Evolutionary conservation across 2,888 invertebrate genomes (phyloP), one percentile per base, ranked within the genome.

Genomic region (Idaea straminata): DNA sequence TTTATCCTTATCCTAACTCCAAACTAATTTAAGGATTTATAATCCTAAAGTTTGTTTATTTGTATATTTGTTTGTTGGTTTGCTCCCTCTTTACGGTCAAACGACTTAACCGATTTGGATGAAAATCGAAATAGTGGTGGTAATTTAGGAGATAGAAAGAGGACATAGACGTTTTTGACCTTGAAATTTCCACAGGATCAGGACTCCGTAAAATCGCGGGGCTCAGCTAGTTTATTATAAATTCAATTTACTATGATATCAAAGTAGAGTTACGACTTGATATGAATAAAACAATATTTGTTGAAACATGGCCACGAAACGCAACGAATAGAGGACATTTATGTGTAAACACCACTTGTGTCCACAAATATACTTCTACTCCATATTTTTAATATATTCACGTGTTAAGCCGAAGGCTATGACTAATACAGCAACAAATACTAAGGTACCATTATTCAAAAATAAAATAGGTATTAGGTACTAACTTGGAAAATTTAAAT

Each of bases 231-330:
- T 25, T 3, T 25, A 25, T 25, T 47, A 6, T 47, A 13, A 47
- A 47, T 47, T 47, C 47, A 47, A 47, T 47, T 47, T 47, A 10
- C 47, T 47, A 47, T 13, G 47, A 47, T 13, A 10, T 47, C 47
- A 47, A 47, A 13, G 47, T 10, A 47, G 10, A 47, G 47, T 47
- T 47, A 13, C 47, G 47, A 47, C 25, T 25, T 25, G 25, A 1
- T 25, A 25, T 7, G 47, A 13, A 47, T 47, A 47, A 10, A 47
- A 47, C 47, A 69, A 66, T 70, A 61, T 72, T 72, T 68, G 66
- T 64, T 62, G 64, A 35, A 34, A 62, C 69, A 71, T 71, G 73
- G 71, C 69, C 73, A 68, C 25, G 38, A 5, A 25, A 62, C 66
- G 66, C 73, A 25, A 66, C 25, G 34, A 5, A 25, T 64, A 67